Percentiles rank a stretch among this genome's conserved stretches.
phyloP scores from a whole-genome alignment of 2,888 invertebrate species.

The Smittia sp. region DNA sequence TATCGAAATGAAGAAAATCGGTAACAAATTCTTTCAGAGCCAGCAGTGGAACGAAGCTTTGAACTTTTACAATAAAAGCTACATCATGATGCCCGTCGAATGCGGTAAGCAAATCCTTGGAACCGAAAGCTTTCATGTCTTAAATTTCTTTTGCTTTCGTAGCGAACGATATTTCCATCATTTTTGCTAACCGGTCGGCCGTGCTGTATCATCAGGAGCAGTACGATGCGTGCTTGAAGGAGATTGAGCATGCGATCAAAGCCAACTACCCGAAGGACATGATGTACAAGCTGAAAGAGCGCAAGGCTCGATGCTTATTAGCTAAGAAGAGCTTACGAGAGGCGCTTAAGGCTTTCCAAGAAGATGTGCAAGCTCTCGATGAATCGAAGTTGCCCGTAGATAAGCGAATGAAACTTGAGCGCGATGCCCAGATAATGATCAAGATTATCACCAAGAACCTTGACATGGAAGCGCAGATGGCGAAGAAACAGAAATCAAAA shows the following conservation, averaged over 20 bases:
- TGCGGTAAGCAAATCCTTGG: conserved; percentile 59
- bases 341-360: conserved; percentile 60
- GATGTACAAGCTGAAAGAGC: conserved; percentile 71
- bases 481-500: conserved; percentile 45
- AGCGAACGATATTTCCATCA: conserved; percentile 65
- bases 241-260: conserved; percentile 66
- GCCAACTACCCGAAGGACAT: conserved; percentile 69
- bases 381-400: conserved; percentile 63
- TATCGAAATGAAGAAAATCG: conserved; percentile 65
- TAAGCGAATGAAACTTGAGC: conserved; percentile 61
- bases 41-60: conserved; percentile 69
- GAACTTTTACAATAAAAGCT: conserved; percentile 66
- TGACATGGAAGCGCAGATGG: conserved; percentile 54
- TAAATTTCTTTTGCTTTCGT: conserved; percentile 43
- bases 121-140: not conserved
- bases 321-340: conserved; percentile 64
- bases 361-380: conserved; percentile 66
- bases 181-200: conserved; percentile 79
- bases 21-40: conserved; percentile 69
- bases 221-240: conserved; percentile 65
- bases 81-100: conserved; percentile 64
- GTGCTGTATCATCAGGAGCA: conserved; percentile 70
- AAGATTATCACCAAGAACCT: conserved; percentile 65
- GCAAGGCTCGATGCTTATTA: conserved; percentile 69
- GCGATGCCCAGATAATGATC: conserved; percentile 69